phyloP scores from a whole-genome alignment of 2,888 invertebrate species.

The Dichetophora obliterata region DNA sequence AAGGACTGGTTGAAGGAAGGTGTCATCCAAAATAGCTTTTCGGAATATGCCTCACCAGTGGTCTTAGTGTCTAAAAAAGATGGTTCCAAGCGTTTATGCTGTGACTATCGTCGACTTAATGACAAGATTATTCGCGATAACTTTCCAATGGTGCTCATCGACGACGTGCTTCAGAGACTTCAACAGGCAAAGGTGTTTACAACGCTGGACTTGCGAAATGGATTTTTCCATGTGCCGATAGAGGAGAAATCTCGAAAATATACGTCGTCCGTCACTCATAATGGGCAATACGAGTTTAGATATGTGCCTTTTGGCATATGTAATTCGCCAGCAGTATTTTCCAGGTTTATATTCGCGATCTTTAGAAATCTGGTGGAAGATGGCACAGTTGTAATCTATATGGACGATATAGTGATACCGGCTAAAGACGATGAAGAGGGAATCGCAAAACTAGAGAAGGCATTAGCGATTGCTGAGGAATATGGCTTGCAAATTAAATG shows the following conservation, averaged over 20 bases:
- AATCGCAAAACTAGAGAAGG: conserved; percentile 10
- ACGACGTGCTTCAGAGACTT: conserved; percentile 46
- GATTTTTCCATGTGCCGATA: conserved; percentile 51
- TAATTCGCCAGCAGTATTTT: conserved; percentile 48
- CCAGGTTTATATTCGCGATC: conserved; percentile 41
- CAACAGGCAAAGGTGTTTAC: conserved; percentile 48
- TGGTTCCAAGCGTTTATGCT: conserved; percentile 30
- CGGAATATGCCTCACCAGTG: conserved; percentile 7
- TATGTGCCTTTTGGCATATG: conserved; percentile 50
- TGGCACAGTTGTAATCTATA: conserved; percentile 38
- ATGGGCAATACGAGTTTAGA: conserved; percentile 51
- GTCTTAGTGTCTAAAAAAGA: background rate
- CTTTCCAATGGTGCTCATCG: conserved; percentile 48
- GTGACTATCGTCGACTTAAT: conserved; percentile 50
- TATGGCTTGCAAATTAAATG: conserved; percentile 40
- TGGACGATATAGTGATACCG: conserved; percentile 48
- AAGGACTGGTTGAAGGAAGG: conserved; percentile 21
- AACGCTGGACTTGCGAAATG: conserved; percentile 50
- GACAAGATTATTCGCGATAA: conserved; percentile 48
- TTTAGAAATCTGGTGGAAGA: conserved; percentile 42
- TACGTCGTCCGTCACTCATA: conserved; percentile 51
- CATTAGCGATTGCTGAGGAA: background rate
- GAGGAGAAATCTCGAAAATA: conserved; percentile 48
- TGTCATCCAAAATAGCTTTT: background rate
- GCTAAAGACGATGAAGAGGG: conserved; percentile 41